Base-by-base conservation (phyloP, 2,797 vertebrate genomes). In the Lepilemur septentrionalis region DNA sequence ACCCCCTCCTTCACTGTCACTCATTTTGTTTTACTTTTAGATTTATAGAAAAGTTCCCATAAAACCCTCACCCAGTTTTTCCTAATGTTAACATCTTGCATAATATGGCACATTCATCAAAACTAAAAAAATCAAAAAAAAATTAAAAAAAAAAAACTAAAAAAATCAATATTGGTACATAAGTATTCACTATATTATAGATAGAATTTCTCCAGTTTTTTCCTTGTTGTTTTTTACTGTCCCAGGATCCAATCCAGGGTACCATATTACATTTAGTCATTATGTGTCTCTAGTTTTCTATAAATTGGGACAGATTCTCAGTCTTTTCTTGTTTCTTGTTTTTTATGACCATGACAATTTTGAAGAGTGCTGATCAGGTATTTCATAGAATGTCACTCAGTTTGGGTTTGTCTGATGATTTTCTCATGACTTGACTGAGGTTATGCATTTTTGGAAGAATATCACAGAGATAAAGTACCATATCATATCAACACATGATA, bases 81-180 rank as follows among this genome's bases (percentile, higher is more conserved):
- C 61, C 35, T 78, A 78, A 79, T 89, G n/a, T 57, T n/a, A 85
- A 92, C 43, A 55, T 61, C 18, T 89, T 93, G 50, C 0, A 17
- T 92, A 86, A 75, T 20, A 46, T 7, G 28, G 30, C 14, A 55
- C 46, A 70, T 70, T 93, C 93, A 14, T 75, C 86, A 67, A 91
- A 82, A 95, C 55, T n/a, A 84, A 91, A 72, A 73, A 73, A 91
- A 59, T 87, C 7, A 81, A 63, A 72, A 73, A 73, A 91, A 59
- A n/a, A n/a, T n/a, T n/a, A n/a, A n/a, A n/a, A n/a, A n/a, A n/a
- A n/a, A n/a, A 67, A 91, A 82, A 95, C 55, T n/a, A 84, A 91
- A 72, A 73, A 73, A 91, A 59, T 87, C 7, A 81, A 63, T 61
- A 50, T 55, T 75, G 43, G 7, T 46, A 86, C 23, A 43, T 76